phyloP scores from a whole-genome alignment of 2,113 vertebrate genomes.

The Psilopogon haemacephalus region DNA sequence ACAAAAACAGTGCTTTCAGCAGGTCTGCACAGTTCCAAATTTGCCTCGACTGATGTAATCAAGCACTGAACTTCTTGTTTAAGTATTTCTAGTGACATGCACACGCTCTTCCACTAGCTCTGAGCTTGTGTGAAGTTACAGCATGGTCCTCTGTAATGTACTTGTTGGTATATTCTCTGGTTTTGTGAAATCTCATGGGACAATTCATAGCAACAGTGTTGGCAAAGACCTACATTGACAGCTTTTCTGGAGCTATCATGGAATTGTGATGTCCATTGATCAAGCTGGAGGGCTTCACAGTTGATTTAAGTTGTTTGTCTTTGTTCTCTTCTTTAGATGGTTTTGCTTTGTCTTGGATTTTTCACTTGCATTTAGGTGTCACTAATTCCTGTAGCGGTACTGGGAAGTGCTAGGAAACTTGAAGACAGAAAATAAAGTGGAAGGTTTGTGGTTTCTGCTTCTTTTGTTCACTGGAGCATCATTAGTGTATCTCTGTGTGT shows the following conservation, averaged over 20 bases:
- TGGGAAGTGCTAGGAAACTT: background rate
- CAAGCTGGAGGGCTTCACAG: background rate
- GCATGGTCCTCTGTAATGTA: background rate
- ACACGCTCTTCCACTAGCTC: background rate
- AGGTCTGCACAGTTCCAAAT: background rate
- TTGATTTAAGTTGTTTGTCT: background rate
- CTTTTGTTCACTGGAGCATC: background rate
- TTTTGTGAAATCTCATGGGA: background rate
- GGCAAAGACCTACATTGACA: conserved; percentile 1
- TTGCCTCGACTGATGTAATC: conserved; percentile 18
- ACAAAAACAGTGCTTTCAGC: background rate
- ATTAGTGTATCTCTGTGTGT: fast-evolving
- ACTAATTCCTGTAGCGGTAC: background rate
- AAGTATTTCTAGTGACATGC: background rate
- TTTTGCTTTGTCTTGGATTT: background rate
- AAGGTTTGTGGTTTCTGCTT: fast-evolving
- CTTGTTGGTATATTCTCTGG: background rate
- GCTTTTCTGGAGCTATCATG: conserved; percentile 11
- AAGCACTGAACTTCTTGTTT: conserved; percentile 14
- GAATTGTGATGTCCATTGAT: background rate
- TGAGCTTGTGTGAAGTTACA: background rate
- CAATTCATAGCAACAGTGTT: background rate
- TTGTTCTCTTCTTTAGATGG: background rate
- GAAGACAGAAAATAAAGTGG: background rate
- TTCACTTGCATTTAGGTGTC: background rate